phyloP scores from a whole-genome alignment of 2,113 vertebrate genomes.

The Nerophis ophidion region DNA sequence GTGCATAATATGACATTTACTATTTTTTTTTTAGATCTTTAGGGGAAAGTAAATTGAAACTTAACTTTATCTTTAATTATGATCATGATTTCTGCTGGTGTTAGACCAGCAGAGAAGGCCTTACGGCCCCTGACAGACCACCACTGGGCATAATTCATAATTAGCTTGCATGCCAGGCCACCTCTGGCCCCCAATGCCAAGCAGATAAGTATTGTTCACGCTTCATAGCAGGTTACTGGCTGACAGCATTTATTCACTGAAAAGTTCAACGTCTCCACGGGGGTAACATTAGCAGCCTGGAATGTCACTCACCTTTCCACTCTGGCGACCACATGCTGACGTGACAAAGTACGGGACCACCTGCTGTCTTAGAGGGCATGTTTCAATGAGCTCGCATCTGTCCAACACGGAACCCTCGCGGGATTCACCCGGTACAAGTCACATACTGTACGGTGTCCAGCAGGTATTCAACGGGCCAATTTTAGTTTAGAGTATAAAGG shows the following conservation, averaged over 20 bases:
- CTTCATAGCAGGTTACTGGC: constrained; percentile 21
- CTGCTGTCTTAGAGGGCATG: constrained; percentile 11
- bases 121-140: no score
- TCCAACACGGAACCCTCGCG: constrained; percentile 9
- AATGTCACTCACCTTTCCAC: constrained; percentile 23
- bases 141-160: constrained; percentile 62
- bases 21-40: no score
- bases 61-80: no score
- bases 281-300: constrained; percentile 15
- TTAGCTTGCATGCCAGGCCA: constrained; percentile 52
- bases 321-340: constrained; percentile 23
- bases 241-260: constrained; percentile 18
- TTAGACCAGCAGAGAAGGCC: no score
- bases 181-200: constrained; percentile 26
- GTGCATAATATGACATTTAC: no score
- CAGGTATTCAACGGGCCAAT: no score
- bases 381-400: constrained; percentile 14
- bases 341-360: constrained; percentile 19
- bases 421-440: not conserved
- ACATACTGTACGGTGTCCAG: not conserved
- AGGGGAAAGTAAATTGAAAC: no score
- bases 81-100: no score
- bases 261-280: not conserved
- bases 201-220: constrained; percentile 1
- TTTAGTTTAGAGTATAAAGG: no score